phyloP scores from a whole-genome alignment of 2,888 invertebrate species.

The Polymixis lichenea region DNA sequence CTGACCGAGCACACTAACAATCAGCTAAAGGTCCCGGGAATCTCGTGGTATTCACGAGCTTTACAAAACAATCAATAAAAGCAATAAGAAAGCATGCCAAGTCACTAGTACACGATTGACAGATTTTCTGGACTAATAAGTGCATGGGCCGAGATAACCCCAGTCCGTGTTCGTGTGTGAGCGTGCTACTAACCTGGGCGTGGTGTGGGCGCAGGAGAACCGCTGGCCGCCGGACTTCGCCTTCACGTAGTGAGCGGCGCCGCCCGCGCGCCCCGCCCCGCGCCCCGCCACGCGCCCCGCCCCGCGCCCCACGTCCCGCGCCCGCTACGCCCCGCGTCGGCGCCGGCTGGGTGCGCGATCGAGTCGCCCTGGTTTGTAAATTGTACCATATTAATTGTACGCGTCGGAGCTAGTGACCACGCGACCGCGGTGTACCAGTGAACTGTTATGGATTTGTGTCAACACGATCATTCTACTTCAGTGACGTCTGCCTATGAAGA shows the following conservation, averaged over 20 bases:
- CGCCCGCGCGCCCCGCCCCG: constrained; percentile 28
- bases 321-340: constrained; percentile 29
- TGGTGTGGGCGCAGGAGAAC: constrained; percentile 83
- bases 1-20: constrained; percentile 15
- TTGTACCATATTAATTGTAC: constrained; percentile 75
- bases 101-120: constrained; percentile 3
- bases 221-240: constrained; percentile 88
- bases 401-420: constrained; percentile 46
- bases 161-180: constrained; percentile 21
- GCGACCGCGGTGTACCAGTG: constrained; percentile 38
- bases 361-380: constrained; percentile 67
- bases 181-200: constrained; percentile 76
- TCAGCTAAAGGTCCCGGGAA: background rate
- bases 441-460: constrained; percentile 77
- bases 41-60: constrained; percentile 1
- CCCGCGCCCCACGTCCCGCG: constrained; percentile 38
- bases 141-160: constrained; percentile 20
- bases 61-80: background rate
- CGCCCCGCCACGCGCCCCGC: constrained; percentile 24
- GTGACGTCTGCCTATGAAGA: constrained; percentile 3
- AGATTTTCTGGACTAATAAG: constrained; percentile 4
- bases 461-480: constrained; percentile 48
- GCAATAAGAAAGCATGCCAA: constrained; percentile 35
- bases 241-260: constrained; percentile 82
- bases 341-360: constrained; percentile 32